Evolutionary conservation across 35 echinoderm and acorn worm genomes (phyloP).

Genomic region (Anneissia japonica): DNA sequence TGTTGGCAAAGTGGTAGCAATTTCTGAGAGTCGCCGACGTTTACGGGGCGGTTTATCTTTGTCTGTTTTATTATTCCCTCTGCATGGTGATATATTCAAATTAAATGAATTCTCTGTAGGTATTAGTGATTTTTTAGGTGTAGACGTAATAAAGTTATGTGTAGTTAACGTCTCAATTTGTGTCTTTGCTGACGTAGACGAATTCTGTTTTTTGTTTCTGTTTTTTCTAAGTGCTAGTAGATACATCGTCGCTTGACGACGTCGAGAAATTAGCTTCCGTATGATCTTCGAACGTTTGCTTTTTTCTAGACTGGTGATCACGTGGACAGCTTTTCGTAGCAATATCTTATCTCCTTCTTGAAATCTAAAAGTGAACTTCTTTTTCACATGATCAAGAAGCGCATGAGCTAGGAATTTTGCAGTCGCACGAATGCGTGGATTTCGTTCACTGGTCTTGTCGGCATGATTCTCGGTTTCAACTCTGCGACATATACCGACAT

Average conservation of each 20-base stretch:
- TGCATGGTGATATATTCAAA: background rate
- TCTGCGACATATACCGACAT: background rate
- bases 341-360: background rate
- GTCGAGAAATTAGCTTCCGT: background rate
- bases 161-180: background rate
- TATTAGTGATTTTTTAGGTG: background rate
- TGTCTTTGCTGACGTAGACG: background rate
- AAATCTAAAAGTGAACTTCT: background rate
- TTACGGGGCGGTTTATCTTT: background rate
- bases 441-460: background rate
- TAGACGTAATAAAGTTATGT: background rate
- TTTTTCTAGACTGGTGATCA: background rate
- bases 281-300: background rate
- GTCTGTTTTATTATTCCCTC: background rate
- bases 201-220: background rate
- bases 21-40: background rate
- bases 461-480: background rate
- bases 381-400: background rate
- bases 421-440: background rate
- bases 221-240: background rate
- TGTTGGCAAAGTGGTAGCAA: background rate
- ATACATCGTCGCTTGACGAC: background rate
- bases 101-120: background rate
- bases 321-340: background rate
- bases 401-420: background rate